phyloP scores from a whole-genome alignment of 2,113 vertebrate species.

The Todiramphus chloris region DNA sequence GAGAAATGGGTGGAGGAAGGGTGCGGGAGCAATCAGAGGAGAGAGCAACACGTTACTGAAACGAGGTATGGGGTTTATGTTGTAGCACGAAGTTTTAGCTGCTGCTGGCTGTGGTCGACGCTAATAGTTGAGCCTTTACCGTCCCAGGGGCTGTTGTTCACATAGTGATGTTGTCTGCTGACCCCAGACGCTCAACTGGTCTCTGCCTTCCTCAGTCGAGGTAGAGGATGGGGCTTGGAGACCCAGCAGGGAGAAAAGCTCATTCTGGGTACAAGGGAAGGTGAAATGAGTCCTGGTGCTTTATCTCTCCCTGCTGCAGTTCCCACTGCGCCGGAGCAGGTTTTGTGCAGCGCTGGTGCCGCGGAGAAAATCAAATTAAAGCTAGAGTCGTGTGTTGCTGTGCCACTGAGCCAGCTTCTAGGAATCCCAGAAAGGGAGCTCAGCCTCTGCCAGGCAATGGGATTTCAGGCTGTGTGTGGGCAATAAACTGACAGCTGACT shows the following conservation, averaged over 20 bases:
- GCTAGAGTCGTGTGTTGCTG: background rate
- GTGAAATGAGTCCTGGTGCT: background rate
- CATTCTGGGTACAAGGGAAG: background rate
- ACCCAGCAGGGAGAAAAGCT: background rate
- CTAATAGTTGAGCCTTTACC: background rate
- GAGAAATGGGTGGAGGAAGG: background rate
- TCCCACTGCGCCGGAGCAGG: background rate
- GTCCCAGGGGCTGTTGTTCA: background rate
- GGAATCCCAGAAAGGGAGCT: conserved; percentile 1
- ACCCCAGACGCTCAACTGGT: background rate
- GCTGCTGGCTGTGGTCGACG: background rate
- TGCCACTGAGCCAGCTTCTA: background rate
- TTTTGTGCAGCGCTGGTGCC: background rate
- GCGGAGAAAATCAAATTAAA: background rate
- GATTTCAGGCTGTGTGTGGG: background rate
- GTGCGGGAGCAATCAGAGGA: background rate
- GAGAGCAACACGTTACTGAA: background rate
- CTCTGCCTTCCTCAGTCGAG: background rate
- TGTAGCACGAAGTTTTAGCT: conserved; percentile 5
- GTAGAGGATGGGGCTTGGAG: background rate
- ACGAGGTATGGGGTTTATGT: background rate
- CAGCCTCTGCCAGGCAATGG: background rate
- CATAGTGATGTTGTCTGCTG: background rate
- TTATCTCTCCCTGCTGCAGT: background rate
- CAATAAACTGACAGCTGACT: background rate